These are phyloP conservation scores for Gavialis gangeticus DNA, from an alignment of 2,113 vertebrate genomes.

Conservation along the genomic window DNA sequence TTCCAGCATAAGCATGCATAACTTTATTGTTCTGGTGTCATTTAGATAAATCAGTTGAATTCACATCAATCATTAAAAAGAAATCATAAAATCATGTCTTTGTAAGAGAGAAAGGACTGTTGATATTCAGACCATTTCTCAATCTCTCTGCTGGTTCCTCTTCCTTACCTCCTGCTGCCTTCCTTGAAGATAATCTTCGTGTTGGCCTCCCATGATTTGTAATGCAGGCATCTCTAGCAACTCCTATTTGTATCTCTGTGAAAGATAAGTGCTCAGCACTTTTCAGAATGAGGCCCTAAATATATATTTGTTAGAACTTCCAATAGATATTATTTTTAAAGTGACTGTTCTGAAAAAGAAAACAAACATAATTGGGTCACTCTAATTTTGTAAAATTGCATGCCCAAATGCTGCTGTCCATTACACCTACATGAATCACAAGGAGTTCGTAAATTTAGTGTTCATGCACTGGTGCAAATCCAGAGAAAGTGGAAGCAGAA, in stretches of 20 bases:
- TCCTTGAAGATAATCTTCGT: not conserved
- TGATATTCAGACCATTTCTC: not conserved
- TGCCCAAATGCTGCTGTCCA: not conserved
- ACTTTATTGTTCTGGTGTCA: not conserved
- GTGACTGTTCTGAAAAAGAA: not conserved
- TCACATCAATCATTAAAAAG: not conserved
- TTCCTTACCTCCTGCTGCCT: not conserved
- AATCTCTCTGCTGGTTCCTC: not conserved
- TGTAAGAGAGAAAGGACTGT: not conserved
- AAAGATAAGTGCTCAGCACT: not conserved
- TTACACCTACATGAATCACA: not conserved
- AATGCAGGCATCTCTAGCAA: no score
- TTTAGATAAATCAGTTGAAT: not conserved
- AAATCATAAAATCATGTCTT: not conserved
- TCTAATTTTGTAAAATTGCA: not conserved
- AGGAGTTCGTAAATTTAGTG: not conserved
- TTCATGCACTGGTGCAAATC: not conserved
- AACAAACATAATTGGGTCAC: not conserved
- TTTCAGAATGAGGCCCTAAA: not conserved
- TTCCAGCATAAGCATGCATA: not conserved
- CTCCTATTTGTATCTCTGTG: not conserved
- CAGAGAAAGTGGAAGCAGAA: not conserved
- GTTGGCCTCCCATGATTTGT: no score
- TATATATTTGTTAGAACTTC: not conserved
- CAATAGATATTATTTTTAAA: not conserved